Conservation (phyloP, 2,797 vertebrate species). For the Leptodactylus fallax region DNA sequence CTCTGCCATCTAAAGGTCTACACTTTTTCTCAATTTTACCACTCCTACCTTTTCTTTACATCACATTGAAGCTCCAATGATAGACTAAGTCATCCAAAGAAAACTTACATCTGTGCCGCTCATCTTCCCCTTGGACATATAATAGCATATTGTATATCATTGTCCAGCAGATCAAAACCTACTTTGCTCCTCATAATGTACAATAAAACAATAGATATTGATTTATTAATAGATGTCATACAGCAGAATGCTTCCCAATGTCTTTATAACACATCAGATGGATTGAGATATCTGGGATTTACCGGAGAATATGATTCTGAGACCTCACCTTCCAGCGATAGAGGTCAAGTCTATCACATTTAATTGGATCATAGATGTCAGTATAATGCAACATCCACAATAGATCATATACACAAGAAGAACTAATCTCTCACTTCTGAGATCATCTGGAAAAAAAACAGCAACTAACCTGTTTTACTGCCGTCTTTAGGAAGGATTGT, state of each 20-base stretch:
- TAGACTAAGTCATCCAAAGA: neutral
- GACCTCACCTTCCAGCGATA: neutral
- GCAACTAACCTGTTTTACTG: neutral
- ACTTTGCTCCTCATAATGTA: neutral
- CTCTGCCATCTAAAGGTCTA: no score
- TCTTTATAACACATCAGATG: slow-evolving; percentile 2
- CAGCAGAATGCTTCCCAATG: neutral
- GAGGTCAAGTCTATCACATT: neutral
- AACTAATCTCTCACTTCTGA: neutral
- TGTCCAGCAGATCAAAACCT: slow-evolving; percentile 8
- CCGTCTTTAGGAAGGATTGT: neutral
- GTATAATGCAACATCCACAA: neutral
- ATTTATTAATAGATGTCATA: neutral
- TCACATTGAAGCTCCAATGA: neutral
- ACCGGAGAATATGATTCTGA: neutral
- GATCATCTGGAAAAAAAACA: neutral
- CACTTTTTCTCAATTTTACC: no score
- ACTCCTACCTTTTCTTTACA: no score
- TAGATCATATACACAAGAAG: neutral
- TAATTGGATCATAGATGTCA: neutral
- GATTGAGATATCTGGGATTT: neutral
- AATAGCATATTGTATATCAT: neutral
- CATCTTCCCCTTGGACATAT: neutral
- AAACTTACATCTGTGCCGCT: neutral
- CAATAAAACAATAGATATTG: slow-evolving; percentile 19